phyloP scores from a whole-genome alignment of 2,113 vertebrate species.

The Baryphthengus martii region DNA sequence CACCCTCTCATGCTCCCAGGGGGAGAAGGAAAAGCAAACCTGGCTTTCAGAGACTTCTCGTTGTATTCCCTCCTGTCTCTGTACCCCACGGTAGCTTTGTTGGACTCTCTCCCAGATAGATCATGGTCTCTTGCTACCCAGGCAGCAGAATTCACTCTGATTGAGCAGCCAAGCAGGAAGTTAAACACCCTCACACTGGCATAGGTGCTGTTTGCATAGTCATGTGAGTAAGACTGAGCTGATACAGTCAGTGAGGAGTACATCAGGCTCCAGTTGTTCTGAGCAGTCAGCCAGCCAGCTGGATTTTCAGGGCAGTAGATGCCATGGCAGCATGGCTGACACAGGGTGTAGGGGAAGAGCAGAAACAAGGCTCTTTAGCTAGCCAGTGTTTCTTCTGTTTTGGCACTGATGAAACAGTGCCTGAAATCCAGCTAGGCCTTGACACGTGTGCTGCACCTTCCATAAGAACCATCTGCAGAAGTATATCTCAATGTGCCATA shows the following conservation, averaged over 20 bases:
- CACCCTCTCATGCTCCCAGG: background rate
- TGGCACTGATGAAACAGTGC: rapidly evolving
- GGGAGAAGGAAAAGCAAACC: background rate
- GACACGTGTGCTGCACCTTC: rapidly evolving
- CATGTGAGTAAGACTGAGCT: background rate
- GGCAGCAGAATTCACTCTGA: background rate
- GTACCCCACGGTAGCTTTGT: rapidly evolving
- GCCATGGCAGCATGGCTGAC: background rate
- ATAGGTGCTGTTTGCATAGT: background rate
- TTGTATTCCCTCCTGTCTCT: background rate
- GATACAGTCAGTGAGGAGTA: background rate
- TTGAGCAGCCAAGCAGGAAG: background rate
- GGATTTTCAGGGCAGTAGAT: background rate
- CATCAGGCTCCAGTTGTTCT: background rate
- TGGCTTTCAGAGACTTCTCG: background rate
- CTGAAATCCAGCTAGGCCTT: background rate
- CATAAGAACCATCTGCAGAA: background rate
- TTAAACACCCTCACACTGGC: background rate
- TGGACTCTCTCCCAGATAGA: background rate
- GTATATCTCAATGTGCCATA: background rate
- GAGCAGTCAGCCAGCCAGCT: background rate
- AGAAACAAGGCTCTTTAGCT: rapidly evolving
- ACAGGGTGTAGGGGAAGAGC: background rate
- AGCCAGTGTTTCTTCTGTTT: background rate
- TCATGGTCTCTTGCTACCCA: rapidly evolving